Evolutionary conservation across 2,888 invertebrate genomes (phyloP), one percentile per base, ranked within the genome.

Genomic region (Priocnemis perturbator): DNA sequence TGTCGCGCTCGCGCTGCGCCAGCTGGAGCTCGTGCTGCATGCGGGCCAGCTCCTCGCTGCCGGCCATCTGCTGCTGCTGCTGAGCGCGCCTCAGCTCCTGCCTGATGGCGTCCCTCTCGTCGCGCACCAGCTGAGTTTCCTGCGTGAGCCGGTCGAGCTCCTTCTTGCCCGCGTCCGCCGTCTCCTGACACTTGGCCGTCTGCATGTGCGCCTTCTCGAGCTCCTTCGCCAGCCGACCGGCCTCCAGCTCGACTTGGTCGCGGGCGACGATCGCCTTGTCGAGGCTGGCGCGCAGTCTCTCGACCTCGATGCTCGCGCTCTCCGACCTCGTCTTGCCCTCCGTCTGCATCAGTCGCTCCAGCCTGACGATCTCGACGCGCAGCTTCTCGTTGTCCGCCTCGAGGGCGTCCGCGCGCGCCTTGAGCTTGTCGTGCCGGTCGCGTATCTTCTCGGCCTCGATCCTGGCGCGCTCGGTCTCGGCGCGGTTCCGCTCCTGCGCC

Each of bases 361-460:
- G 90, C 86, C 93, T 92, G 67, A 92, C 91, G 59, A 93, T 89
- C 83, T 95, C 95, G 65, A 94, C 90, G 81, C 94, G 92, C 83
- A 95, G 91, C 82, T 95, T 93, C 84, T 95, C 95, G 77, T 95
- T 95, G 86, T 96, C 95, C 76, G 88, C 88, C 82, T 94, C 94
- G 67, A 94, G 88, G 82, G 93, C 93, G 66, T 94, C 94, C 62
- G 93, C 91, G 76, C 93, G 93, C 65, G 92, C 88, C 83, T 94
- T 94, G n/a, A 96, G 90, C 90, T 96, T 96, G 86, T 97, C 97
- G 87, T 96, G 94, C 74, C 96, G 92, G 83, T 97, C 97, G 81
- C 95, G 92, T 74, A 96, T 93, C 90, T 97, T 97, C 87, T 97
- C 97, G 81, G 95, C 94, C 90, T 97, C 97, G 87, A 97, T 96